These are phyloP conservation scores for Antheraea assamensis DNA, from an alignment of 2,888 invertebrate genomes.

Conservation along the genomic window DNA sequence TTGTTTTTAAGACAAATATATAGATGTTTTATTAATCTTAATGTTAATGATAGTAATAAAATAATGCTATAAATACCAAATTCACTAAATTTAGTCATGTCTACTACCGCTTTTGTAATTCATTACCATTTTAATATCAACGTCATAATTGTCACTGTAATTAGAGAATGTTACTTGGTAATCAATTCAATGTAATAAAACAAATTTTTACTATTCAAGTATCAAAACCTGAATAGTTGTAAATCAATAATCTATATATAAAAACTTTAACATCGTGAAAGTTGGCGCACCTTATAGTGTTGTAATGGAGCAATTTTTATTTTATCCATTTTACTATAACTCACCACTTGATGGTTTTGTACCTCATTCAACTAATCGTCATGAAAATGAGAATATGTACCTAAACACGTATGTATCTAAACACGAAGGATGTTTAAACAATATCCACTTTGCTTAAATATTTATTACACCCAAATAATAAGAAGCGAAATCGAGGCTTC, in stretches of 20 bases:
- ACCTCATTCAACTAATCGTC: too few species aligned
- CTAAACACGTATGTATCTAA: too few species aligned
- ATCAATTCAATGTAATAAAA: background rate
- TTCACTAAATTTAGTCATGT: background rate
- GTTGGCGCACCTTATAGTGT: too few species aligned
- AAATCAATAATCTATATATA: background rate
- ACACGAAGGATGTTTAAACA: too few species aligned
- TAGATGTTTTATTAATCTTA: background rate
- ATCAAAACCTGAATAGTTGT: background rate
- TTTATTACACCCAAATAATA: too few species aligned
- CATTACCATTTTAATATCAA: constrained; percentile 11
- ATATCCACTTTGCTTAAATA: too few species aligned
- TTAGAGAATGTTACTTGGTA: constrained; percentile 9
- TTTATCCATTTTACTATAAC: too few species aligned
- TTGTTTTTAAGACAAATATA: background rate
- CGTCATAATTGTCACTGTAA: background rate
- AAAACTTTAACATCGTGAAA: too few species aligned
- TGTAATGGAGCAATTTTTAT: too few species aligned
- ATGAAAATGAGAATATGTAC: too few species aligned
- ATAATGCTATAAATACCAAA: constrained; percentile 4
- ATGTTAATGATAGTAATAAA: background rate
- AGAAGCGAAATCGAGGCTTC: too few species aligned
- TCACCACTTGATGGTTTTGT: too few species aligned
- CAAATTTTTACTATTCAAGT: constrained; percentile 10
- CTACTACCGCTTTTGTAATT: background rate